Evolutionary conservation across 2,113 vertebrate species (phyloP), one percentile per base, ranked within the genome.

Genomic region (Paratilapia polleni): DNA sequence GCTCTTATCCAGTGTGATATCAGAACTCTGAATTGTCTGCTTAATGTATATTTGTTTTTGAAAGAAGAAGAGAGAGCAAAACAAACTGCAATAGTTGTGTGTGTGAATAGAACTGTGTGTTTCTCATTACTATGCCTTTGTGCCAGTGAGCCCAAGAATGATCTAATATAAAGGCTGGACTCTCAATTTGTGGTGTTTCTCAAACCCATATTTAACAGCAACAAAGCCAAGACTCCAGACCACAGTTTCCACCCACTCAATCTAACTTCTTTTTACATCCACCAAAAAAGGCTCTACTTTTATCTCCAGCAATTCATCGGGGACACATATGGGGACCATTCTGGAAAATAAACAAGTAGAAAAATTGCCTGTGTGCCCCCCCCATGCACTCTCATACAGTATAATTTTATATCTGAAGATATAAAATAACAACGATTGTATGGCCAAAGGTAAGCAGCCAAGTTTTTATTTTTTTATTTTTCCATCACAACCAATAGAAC

Each of bases 121-220:
- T 90, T 91, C 79, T 89, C 80, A 87, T 94, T 79, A 75, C 59
- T 84, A 78, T 81, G 49, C 81, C 83, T 87, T 73, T 84, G 83
- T 90, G 87, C 86, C 83, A 88, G 81, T 36, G 31, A 79, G 78
- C 74, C 86, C 43, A 76, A 78, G 73, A 89, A 80, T 89, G 89
- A 94, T 92, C 86, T 88, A 91, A 92, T 91, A 81, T 49, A 88
- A 83, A 91, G 83, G 91, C 87, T 54, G 83, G 87, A 81, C 78
- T 82, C 83, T 91, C 75, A 84, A 81, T 91, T 86, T 94, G 94
- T 84, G 93, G 94, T 85, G 84, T 94, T 93, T 92, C 90, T 92
- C 88, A 80, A 91, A 83, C 84, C 91, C 92, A 91, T 94, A 95
- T 92, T 95, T 95, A 94, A 90, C 87, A 81, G 87, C 85, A 91